Evolutionary conservation across 1,140 invertebrate species (phyloP), one percentile per base, ranked within the genome.

Genomic region (Amphibalanus amphitrite): DNA sequence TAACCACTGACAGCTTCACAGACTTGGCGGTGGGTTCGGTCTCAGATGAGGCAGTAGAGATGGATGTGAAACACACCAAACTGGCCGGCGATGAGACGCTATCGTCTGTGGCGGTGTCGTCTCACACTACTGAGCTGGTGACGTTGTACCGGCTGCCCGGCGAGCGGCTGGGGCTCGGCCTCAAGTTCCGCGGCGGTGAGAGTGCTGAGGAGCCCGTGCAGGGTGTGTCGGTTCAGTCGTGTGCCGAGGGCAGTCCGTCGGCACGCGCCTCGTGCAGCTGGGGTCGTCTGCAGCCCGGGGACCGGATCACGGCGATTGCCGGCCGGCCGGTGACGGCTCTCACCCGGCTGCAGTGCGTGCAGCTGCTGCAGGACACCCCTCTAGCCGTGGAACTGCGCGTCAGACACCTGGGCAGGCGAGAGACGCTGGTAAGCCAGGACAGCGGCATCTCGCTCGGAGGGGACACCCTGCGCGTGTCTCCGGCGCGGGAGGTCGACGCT

Each of bases 101-200:
- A 26, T n/a, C 26, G 3, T 69, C 70, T 65, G 64, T 28, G 25
- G 26, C 23, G 40, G 69, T 8, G 8, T 23, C 69, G 29, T 64
- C 72, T 6, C 71, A n/a, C 15, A 72, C 75, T 26, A 73, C 74
- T 0, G 76, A 77, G 29, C 72, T 76, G 71, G 86, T 93, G 26
- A 82, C 88, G 47, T 88, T 94, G 17, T 90, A 89, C 76, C 84
- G 93, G 71, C 82, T 94, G 71, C 90, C 91, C 0, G 93, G 92
- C 0, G 93, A 95, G 79, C 85, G 91, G 65, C 81, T 97, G 0
- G 93, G 93, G 0, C 91, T 97, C 77, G 92, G 92, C 0, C 80
- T 96, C 0, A 92, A 93, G 78, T 95, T 97, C 78, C 92, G 95
- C 80, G 92, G 92, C 40, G 92, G 91, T 4, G 88, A 86, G 29